These are phyloP conservation scores for Ciconia stormi DNA, from an alignment of 2,113 vertebrate species.

Conservation along the genomic window DNA sequence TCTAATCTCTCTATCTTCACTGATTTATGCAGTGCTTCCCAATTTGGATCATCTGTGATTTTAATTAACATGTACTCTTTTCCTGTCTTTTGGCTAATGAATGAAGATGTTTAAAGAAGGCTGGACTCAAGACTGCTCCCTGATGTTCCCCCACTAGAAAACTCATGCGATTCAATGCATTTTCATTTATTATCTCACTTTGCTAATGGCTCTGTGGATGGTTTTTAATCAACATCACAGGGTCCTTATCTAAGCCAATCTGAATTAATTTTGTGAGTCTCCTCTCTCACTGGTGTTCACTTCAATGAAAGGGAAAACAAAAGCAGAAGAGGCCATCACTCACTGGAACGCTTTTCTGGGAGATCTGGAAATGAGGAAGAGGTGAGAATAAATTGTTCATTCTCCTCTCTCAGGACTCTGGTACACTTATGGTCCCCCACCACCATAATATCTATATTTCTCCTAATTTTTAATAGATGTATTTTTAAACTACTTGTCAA, in stretches of 20 bases:
- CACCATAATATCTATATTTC: not conserved
- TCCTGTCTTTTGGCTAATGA: constrained; percentile 50
- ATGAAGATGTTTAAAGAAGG: constrained; percentile 49
- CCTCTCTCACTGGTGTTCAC: not conserved
- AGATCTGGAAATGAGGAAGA: not conserved
- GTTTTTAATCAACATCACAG: constrained; percentile 57
- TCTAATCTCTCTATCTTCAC: constrained; percentile 11
- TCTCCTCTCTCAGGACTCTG: not conserved
- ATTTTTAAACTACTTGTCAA: not conserved
- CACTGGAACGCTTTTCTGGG: not conserved
- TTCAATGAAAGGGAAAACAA: not conserved
- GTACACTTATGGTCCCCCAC: not conserved
- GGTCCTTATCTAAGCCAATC: constrained; percentile 39
- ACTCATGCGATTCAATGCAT: not conserved
- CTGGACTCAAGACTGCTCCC: constrained; percentile 23
- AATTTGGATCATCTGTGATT: constrained; percentile 59
- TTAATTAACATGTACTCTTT: constrained; percentile 52
- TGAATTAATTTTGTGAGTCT: constrained; percentile 53
- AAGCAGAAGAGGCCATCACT: not conserved
- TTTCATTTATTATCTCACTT: constrained; percentile 52
- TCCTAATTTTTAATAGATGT: not conserved
- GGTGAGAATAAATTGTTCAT: not conserved
- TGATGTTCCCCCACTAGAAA: constrained; percentile 28
- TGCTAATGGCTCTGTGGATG: constrained; percentile 7
- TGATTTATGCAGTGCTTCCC: constrained; percentile 41